These are phyloP conservation scores for Phainopepla nitens DNA, from an alignment of 2,113 vertebrate species.

Conservation along the genomic window DNA sequence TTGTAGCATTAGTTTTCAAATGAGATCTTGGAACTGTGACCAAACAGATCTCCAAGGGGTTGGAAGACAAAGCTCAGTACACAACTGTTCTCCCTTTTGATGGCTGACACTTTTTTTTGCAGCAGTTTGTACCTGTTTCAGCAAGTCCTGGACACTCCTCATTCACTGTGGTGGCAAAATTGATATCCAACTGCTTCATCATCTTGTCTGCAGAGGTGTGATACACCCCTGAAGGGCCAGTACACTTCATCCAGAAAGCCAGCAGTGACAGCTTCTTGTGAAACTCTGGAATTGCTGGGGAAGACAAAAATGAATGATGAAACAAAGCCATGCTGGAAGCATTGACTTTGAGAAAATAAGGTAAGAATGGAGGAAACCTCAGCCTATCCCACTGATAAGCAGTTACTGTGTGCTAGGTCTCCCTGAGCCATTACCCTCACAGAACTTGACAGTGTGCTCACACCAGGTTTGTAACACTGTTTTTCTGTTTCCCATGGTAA, in stretches of 20 bases:
- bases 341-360: background rate
- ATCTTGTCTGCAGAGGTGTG: constrained; percentile 87
- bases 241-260: constrained; percentile 91
- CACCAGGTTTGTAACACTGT: background rate
- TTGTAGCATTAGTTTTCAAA: background rate
- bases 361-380: background rate
- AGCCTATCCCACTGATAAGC: background rate
- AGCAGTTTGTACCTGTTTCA: constrained; percentile 77
- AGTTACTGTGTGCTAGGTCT: background rate
- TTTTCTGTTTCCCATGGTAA: background rate
- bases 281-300: constrained; percentile 85
- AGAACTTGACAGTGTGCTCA: background rate
- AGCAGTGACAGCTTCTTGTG: constrained; percentile 81
- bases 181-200: constrained; percentile 81
- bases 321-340: background rate
- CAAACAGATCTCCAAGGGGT: background rate
- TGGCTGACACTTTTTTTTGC: background rate
- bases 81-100: background rate
- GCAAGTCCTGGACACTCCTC: constrained; percentile 78
- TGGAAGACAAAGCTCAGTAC: background rate
- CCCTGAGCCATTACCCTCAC: background rate
- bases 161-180: constrained; percentile 77
- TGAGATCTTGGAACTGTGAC: background rate
- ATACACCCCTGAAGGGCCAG: constrained; percentile 80
- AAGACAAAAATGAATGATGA: background rate